A percentile compares a stretch with the other conserved stretches of the same genome.
These are phyloP conservation scores for Stratiolaelaps scimitus DNA, from an alignment of 1,140 invertebrate species.

Conservation along the genomic window DNA sequence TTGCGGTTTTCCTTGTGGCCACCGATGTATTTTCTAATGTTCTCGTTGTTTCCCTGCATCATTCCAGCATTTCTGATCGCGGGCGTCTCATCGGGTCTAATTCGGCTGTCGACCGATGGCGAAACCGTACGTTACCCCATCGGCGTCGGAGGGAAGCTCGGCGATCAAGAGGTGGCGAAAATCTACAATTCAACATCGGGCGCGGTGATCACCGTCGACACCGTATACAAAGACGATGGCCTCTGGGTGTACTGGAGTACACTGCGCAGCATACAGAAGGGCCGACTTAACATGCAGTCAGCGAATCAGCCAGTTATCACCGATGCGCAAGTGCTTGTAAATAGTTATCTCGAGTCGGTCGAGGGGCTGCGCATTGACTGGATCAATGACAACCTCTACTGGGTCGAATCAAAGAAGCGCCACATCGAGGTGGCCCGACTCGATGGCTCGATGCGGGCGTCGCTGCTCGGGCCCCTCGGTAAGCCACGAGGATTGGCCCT, in stretches of 20 bases:
- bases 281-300: background rate
- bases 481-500: conserved; percentile 17
- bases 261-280: conserved; percentile 23
- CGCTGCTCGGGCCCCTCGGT: conserved; percentile 11
- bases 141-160: background rate
- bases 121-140: conserved; percentile 13
- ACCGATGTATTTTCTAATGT: no score
- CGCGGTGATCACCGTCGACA: conserved; percentile 23
- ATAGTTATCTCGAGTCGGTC: conserved; percentile 25
- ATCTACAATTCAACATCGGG: conserved; percentile 26
- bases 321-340: conserved; percentile 22
- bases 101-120: conserved; percentile 18
- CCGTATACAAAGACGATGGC: conserved; percentile 23
- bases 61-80: conserved; percentile 25
- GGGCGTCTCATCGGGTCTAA: conserved; percentile 22
- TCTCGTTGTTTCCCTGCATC: no score
- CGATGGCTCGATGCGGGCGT: conserved; percentile 15
- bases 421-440: conserved; percentile 19
- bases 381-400: conserved; percentile 28
- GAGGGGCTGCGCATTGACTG: conserved; percentile 24
- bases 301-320: background rate
- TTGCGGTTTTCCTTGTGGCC: no score
- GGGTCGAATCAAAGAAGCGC: conserved; percentile 27
- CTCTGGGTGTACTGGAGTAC: conserved; percentile 27
- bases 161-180: conserved; percentile 1